Percentiles rank a stretch among this genome's conserved stretches.
These are phyloP conservation scores for Atrina japonica DNA, from an alignment of 2,888 invertebrate genomes.

Conservation along the genomic window DNA sequence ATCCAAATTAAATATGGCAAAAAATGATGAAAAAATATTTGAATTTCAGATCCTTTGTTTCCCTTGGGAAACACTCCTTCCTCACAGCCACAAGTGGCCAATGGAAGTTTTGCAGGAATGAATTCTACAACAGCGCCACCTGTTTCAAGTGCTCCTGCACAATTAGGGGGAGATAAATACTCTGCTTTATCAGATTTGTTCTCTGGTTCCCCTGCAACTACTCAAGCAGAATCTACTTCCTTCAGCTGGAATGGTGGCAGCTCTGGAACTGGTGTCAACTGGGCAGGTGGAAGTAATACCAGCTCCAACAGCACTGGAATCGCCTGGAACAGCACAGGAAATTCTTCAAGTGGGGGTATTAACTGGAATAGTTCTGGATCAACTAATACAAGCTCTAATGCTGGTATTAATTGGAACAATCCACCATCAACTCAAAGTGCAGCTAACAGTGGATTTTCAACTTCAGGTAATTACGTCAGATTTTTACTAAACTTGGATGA, in stretches of 20 bases:
- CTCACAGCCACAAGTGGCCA: slow-evolving; percentile 17
- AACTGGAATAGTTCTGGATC: slow-evolving; percentile 35
- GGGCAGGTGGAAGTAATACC: slow-evolving; percentile 57
- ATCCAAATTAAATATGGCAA: no score
- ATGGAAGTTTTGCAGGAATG: slow-evolving; percentile 33
- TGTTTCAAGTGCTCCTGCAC: slow-evolving; percentile 24
- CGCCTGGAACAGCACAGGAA: slow-evolving; percentile 5
- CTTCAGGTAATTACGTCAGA: no score
- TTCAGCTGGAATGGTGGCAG: slow-evolving; percentile 47
- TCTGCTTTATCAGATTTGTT: slow-evolving; percentile 97
- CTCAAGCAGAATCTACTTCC: slow-evolving; percentile 23
- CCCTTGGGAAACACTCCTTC: slow-evolving; percentile 47
- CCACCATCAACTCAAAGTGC: slow-evolving; percentile 21
- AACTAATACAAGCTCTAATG: slow-evolving; percentile 26
- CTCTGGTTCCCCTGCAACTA: slow-evolving; percentile 80
- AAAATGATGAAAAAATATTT: no score
- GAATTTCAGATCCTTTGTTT: slow-evolving; percentile 56
- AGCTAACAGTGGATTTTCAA: slow-evolving; percentile 4
- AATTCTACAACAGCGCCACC: slow-evolving; percentile 36
- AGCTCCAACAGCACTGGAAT: slow-evolving; percentile 21
- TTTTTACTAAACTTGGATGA: no score
- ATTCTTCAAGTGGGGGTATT: slow-evolving; percentile 17
- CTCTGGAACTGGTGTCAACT: slow-evolving; percentile 54
- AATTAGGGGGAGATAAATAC: slow-evolving; percentile 87
- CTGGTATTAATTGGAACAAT: slow-evolving; percentile 36